phyloP scores from a whole-genome alignment of 2,797 vertebrate species.

The Naso thynnoides region DNA sequence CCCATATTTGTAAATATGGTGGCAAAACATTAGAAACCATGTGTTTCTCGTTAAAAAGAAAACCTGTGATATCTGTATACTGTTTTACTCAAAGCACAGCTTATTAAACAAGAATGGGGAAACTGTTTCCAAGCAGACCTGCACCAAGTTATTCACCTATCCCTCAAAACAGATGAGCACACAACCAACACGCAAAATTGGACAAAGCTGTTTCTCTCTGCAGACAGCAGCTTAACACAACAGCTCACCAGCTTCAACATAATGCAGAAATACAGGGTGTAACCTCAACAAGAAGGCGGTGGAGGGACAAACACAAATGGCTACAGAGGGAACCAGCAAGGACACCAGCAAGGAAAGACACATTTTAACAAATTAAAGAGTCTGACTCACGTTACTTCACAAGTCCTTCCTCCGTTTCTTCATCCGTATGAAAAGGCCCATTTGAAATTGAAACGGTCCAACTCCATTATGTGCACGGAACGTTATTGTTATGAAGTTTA shows the following conservation, averaged over 20 bases:
- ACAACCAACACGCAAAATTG: background rate
- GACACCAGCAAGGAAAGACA: background rate
- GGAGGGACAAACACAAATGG: background rate
- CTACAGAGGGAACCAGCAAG: background rate
- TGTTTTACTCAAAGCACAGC: background rate
- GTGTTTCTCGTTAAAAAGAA: background rate
- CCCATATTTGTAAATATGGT: too few relatives aligned
- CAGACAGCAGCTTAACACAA: background rate
- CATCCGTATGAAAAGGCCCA: background rate
- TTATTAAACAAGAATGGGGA: background rate
- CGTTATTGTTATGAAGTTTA: background rate
- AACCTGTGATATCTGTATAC: background rate
- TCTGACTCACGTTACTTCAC: conserved; percentile 6
- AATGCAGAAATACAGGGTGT: too few relatives aligned
- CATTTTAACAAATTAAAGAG: background rate
- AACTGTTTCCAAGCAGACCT: too few relatives aligned
- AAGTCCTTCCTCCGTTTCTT: background rate
- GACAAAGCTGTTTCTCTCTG: background rate
- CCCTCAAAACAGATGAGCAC: background rate
- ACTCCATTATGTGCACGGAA: background rate
- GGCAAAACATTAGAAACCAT: too few relatives aligned
- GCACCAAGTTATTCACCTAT: too few relatives aligned
- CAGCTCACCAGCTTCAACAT: background rate
- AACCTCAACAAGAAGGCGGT: too few relatives aligned
- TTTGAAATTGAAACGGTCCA: background rate